Percentiles rank a stretch among this genome's conserved stretches.
phyloP scores from a whole-genome alignment of 2,888 invertebrate genomes.

The Macrostomum cliftonense region DNA sequence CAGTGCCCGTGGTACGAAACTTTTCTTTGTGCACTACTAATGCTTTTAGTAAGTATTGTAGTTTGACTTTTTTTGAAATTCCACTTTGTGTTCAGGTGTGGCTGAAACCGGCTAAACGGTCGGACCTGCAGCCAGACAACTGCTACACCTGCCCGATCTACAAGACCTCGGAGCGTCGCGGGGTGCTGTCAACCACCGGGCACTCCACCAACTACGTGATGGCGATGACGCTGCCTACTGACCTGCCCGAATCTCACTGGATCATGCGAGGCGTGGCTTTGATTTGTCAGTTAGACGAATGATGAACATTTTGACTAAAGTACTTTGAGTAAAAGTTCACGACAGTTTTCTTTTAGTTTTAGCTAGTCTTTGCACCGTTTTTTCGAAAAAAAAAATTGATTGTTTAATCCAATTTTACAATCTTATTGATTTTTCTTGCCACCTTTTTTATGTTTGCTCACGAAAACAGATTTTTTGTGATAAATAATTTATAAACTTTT shows the following conservation, averaged over 20 bases:
- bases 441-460: too few species aligned
- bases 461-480: too few species aligned
- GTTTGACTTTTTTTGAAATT: too few species aligned
- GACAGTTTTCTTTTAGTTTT: too few species aligned
- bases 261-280: slow-evolving; percentile 69
- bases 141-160: slow-evolving; percentile 68
- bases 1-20: slow-evolving; percentile 47
- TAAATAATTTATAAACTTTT: too few species aligned
- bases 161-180: slow-evolving; percentile 69
- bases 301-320: slow-evolving; percentile 2
- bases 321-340: too few species aligned
- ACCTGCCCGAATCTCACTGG: slow-evolving; percentile 57
- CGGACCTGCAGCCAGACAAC: slow-evolving; percentile 45
- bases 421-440: too few species aligned
- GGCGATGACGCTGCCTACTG: slow-evolving; percentile 55
- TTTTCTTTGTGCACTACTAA: too few species aligned
- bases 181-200: slow-evolving; percentile 70
- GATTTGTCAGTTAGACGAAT: slow-evolving; percentile 53
- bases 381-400: too few species aligned
- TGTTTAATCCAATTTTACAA: too few species aligned
- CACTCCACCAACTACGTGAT: slow-evolving; percentile 84
- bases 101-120: slow-evolving; percentile 53
- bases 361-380: too few species aligned
- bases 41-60: too few species aligned
- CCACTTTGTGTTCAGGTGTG: slow-evolving; percentile 47